Percentiles rank a stretch among this genome's conserved stretches.
phyloP scores from a whole-genome alignment of 2,113 vertebrate genomes.

The Cinclus cinclus region DNA sequence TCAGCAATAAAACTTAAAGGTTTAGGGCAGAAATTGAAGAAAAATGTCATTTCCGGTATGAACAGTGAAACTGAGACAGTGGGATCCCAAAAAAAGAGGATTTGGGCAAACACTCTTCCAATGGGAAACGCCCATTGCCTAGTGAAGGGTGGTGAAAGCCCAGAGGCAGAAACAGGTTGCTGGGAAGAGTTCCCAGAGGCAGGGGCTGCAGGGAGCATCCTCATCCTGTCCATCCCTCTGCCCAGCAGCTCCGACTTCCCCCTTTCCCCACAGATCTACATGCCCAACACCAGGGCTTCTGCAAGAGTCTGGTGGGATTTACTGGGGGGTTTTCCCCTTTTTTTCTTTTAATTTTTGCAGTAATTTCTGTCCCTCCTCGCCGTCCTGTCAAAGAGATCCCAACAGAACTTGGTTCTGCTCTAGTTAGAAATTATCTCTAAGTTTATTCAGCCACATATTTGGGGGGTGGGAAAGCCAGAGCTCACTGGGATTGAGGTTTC shows the following conservation, averaged over 20 bases:
- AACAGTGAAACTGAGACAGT: neutral
- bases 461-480: neutral
- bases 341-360: neutral
- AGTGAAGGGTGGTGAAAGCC: neutral
- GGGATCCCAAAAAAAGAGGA: neutral
- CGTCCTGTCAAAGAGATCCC: neutral
- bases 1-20: neutral
- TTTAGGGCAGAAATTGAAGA: neutral
- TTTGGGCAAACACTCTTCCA: neutral
- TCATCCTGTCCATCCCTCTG: fast-evolving
- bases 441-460: fast-evolving
- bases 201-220: neutral
- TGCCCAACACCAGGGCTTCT: neutral
- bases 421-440: neutral
- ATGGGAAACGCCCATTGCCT: fast-evolving
- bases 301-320: neutral
- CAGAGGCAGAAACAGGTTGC: neutral
- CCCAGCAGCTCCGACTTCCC: neutral
- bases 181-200: neutral
- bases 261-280: fast-evolving
- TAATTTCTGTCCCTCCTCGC: neutral
- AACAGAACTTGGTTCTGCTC: neutral
- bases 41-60: neutral
- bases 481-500: neutral
- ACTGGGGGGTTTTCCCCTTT: fast-evolving